Evolutionary conservation across 2,888 invertebrate genomes (phyloP), one percentile per base, ranked within the genome.

Genomic region (Carpatolechia fugitivella): DNA sequence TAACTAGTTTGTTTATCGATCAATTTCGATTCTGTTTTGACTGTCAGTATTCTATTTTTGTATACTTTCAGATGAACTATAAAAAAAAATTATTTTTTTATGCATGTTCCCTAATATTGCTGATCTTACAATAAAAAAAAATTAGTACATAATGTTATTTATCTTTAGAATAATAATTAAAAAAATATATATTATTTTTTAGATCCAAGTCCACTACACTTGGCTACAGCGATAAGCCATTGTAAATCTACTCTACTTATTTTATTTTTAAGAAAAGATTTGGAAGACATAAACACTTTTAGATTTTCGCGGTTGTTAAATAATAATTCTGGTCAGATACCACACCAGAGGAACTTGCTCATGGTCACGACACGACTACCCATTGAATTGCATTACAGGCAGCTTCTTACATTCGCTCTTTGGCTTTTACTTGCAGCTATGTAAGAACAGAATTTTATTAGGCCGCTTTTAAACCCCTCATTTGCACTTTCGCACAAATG

Each of bases 151-250:
- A n/a, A n/a, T n/a, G n/a, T n/a, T n/a, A n/a, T n/a, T n/a, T n/a
- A n/a, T n/a, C n/a, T n/a, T n/a, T n/a, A n/a, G n/a, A n/a, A n/a
- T n/a, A n/a, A n/a, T n/a, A n/a, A n/a, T n/a, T n/a, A n/a, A n/a
- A 2, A n/a, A 33, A 11, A 33, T 33, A 7, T 44, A 1, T 5
- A n/a, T 29, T 11, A 47, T 47, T 56, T 63, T 65, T 47, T 81
- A 93, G 94, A 93, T 56, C 95, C 97, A 84, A 97, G 98, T 16
- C 96, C 98, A 0, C 79, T 98, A 57, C 98, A 98, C 85, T 91
- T 98, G 57, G 95, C 96, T 30, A 94, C 96, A 5, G 93, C 95
- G 4, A 94, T 95, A 67, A 93, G 95, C 40, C 93, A 95, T 63
- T 94, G 95, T 70, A 94, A 94, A 68, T 93, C 95, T 62, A 94